Evolutionary conservation across 2,797 vertebrate species (phyloP).

Genomic region (Periophthalmus magnuspinnatus): DNA sequence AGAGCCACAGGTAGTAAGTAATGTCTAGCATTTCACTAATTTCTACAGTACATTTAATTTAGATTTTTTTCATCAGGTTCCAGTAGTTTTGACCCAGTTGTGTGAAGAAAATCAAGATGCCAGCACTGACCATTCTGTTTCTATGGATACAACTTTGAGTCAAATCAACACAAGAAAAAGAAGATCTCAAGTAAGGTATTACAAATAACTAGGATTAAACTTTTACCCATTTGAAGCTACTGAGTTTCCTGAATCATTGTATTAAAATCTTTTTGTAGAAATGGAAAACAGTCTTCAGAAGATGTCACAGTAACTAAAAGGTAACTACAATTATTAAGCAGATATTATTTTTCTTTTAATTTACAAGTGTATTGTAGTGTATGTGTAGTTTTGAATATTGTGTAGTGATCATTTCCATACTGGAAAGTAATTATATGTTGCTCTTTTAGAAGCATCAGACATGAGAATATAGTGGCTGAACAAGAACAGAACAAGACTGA

Average conservation of each 20-base stretch:
- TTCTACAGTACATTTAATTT: neutral
- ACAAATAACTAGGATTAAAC: neutral
- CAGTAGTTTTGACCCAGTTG: slow-evolving; percentile 7
- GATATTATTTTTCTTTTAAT: neutral
- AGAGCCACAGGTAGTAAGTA: slow-evolving; percentile 38
- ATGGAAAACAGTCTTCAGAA: slow-evolving; percentile 41
- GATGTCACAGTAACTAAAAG: slow-evolving; percentile 54
- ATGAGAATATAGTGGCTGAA: neutral
- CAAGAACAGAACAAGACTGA: slow-evolving; percentile 33
- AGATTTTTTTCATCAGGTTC: slow-evolving; percentile 37
- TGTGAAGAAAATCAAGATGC: slow-evolving; percentile 19
- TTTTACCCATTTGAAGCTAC: neutral
- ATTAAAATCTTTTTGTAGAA: slow-evolving; percentile 49
- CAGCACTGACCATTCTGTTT: slow-evolving; percentile 2
- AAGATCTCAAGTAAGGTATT: slow-evolving; percentile 8
- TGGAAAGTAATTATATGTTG: neutral
- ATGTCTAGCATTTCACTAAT: neutral
- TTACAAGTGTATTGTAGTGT: neutral
- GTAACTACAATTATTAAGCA: slow-evolving; percentile 51
- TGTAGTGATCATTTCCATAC: neutral
- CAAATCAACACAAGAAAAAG: slow-evolving; percentile 43
- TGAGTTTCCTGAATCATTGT: slow-evolving; percentile 2
- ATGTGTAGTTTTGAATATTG: neutral
- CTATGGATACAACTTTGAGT: slow-evolving; percentile 4
- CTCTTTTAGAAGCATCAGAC: slow-evolving; percentile 29